Conservation (phyloP, 2,888 invertebrate species). For the Sinodicranocentrus sp. region DNA sequence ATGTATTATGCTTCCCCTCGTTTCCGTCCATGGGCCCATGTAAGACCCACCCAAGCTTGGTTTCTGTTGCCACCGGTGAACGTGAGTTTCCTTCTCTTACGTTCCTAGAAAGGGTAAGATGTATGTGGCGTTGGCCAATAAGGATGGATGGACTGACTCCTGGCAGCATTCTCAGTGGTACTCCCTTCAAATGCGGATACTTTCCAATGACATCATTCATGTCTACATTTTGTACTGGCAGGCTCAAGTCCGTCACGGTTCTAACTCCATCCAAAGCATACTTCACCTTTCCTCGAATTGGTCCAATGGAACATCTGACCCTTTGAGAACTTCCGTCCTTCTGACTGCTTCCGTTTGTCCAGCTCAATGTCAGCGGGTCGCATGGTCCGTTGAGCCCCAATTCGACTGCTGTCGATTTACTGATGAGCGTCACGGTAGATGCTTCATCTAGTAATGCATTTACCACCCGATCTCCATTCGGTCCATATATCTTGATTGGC, state of each 20-base stretch:
- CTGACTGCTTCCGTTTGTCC: constrained; percentile 19
- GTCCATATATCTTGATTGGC: constrained; percentile 48
- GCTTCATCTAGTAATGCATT: constrained; percentile 61
- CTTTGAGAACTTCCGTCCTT: constrained; percentile 5
- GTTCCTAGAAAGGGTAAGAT: constrained; percentile 32
- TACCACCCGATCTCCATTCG: constrained; percentile 6
- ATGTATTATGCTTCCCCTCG: background rate
- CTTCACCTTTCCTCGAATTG: too few relatives aligned
- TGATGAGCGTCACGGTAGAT: constrained; percentile 34
- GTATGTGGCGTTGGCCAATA: constrained; percentile 24
- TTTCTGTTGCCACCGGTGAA: constrained; percentile 16
- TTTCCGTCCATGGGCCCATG: constrained; percentile 7
- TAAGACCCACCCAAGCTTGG: constrained; percentile 42
- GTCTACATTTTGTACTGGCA: constrained; percentile 35
- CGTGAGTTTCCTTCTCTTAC: background rate
- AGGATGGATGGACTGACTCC: constrained; percentile 10
- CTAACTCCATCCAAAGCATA: constrained; percentile 12
- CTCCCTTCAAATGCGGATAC: constrained; percentile 1
- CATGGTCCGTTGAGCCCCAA: constrained; percentile 30
- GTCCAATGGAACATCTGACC: background rate
- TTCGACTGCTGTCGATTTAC: constrained; percentile 23
- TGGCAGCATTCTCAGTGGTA: background rate
- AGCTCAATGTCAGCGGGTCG: background rate
- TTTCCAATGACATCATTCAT: background rate
- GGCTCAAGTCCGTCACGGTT: constrained; percentile 14